phyloP scores from a whole-genome alignment of 2,888 invertebrate species.

The Catocala fraxini region DNA sequence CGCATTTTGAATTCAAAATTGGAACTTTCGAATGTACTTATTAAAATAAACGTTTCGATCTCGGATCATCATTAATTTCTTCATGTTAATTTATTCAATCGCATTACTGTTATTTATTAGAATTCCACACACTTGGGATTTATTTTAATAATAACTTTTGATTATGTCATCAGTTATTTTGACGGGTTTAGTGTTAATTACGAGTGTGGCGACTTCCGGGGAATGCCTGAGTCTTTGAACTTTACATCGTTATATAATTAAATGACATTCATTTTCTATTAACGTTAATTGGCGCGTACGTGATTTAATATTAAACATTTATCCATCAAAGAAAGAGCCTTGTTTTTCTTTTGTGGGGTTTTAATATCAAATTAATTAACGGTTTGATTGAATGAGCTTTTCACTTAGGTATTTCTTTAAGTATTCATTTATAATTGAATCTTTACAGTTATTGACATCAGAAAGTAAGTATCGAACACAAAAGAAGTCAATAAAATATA shows the following conservation, averaged over 20 bases:
- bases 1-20: conserved; percentile 25
- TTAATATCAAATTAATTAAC: conserved; percentile 16
- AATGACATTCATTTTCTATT: conserved; percentile 40
- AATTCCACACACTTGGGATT: conserved; percentile 32
- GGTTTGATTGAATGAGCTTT: conserved; percentile 12
- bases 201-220: conserved; percentile 41
- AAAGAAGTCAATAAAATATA: too few relatives aligned
- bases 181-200: conserved; percentile 52
- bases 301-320: conserved; percentile 34
- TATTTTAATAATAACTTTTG: conserved; percentile 39
- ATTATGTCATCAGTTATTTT: conserved; percentile 48
- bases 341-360: conserved; percentile 7
- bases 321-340: conserved; percentile 18
- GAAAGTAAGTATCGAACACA: too few relatives aligned
- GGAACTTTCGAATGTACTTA: conserved; percentile 36
- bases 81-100: conserved; percentile 36
- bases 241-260: conserved; percentile 39
- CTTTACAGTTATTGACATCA: too few relatives aligned
- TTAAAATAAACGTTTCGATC: conserved; percentile 23
- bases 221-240: conserved; percentile 38
- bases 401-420: background rate
- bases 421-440: too few relatives aligned
- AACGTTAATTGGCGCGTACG: conserved; percentile 40
- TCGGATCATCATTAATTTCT: conserved; percentile 26
- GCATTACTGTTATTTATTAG: conserved; percentile 30